phyloP scores from a whole-genome alignment of 2,888 invertebrate species.

The Himalopsyche japonica region DNA sequence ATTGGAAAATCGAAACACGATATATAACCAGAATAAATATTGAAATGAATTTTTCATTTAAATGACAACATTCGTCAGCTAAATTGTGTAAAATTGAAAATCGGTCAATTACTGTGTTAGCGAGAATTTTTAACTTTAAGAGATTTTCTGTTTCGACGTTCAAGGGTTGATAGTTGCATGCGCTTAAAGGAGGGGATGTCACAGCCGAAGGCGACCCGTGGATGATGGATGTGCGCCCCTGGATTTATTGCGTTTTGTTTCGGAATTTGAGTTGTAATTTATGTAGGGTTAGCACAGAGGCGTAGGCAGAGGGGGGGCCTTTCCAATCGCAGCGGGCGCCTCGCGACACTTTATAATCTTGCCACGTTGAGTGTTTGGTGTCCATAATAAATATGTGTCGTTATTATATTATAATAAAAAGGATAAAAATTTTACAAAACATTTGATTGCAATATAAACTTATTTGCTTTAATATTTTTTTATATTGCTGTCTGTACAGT shows the following conservation, averaged over 20 bases:
- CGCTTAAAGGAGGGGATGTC: constrained; percentile 2
- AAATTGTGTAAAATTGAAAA: no score
- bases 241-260: constrained; percentile 30
- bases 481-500: no score
- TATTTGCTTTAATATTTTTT: no score
- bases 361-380: neutral
- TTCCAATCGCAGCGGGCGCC: neutral
- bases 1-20: no score
- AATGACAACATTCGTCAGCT: no score
- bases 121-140: no score
- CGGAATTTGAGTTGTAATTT: constrained; percentile 29
- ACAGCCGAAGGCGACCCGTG: constrained; percentile 1
- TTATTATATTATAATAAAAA: neutral
- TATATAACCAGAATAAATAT: no score
- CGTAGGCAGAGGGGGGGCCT: neutral
- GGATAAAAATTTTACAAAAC: no score
- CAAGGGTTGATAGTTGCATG: neutral
- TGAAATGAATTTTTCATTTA: no score
- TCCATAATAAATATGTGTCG: neutral
- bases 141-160: no score
- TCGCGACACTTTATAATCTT: neutral
- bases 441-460: no score
- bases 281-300: constrained; percentile 11
- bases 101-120: no score
- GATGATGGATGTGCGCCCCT: constrained; percentile 22